phyloP scores from a whole-genome alignment of 1,140 invertebrate genomes.

The Thereuonema tuberculata region DNA sequence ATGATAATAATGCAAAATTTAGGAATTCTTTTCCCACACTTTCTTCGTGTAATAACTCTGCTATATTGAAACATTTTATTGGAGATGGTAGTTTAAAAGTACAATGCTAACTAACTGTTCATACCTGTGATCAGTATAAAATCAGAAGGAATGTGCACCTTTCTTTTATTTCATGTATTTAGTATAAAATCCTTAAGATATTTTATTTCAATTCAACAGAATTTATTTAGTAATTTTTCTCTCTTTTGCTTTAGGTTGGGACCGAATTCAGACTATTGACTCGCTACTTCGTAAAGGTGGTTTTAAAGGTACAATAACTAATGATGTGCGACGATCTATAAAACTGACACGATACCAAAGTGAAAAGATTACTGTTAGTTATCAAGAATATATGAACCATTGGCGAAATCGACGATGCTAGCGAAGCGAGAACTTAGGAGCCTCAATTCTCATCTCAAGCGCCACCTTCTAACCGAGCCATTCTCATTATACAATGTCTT shows the following conservation, averaged over 20 bases:
- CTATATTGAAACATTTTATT: no score
- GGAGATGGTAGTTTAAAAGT: no score
- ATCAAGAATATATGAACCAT: constrained; percentile 60
- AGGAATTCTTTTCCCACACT: no score
- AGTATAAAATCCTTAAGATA: no score
- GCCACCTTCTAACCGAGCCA: constrained; percentile 4
- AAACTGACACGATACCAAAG: constrained; percentile 90
- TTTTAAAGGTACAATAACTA: constrained; percentile 79
- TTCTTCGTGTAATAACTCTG: no score
- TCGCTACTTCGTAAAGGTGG: constrained; percentile 93
- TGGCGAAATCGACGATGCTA: constrained; percentile 31
- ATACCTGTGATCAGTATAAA: no score
- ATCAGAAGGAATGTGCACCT: no score
- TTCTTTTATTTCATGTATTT: no score
- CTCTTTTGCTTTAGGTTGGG: constrained; percentile 65
- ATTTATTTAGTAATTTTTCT: no score
- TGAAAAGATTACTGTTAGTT: constrained; percentile 67
- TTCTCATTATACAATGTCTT: constrained; percentile 1
- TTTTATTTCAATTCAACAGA: no score
- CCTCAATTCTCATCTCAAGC: neutral
- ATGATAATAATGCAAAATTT: no score
- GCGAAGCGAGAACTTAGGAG: constrained; percentile 18
- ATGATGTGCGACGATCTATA: constrained; percentile 69
- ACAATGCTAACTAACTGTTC: no score
- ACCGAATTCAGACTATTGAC: constrained; percentile 95